Percentiles rank a stretch among this genome's conserved stretches.
Conservation (phyloP, 1,140 invertebrate genomes). For the Pemphigus obesinymphae region DNA sequence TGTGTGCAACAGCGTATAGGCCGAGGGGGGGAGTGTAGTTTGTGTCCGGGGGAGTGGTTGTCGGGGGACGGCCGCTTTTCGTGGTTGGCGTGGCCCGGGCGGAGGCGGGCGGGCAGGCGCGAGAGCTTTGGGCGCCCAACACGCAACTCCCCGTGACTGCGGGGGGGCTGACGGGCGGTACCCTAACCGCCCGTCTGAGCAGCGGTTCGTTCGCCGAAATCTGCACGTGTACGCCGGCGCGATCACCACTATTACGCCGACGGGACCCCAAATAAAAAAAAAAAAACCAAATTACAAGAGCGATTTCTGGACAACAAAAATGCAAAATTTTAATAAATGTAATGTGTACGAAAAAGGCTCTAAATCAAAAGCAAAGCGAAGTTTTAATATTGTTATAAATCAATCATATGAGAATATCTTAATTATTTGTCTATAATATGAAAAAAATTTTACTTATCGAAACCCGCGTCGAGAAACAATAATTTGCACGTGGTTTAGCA, state of each 20-base stretch:
- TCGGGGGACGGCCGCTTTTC: not conserved
- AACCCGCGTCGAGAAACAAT: no score
- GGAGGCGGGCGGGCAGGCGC: not conserved
- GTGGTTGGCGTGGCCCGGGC: not conserved
- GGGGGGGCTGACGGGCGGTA: conserved; percentile 8
- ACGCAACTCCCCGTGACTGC: not conserved
- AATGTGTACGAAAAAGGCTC: no score
- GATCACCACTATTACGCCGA: not conserved
- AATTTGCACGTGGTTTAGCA: no score
- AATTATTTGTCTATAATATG: no score
- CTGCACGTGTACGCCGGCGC: not conserved
- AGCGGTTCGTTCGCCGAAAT: not conserved
- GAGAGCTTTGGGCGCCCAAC: not conserved
- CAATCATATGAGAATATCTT: no score
- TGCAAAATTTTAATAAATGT: no score
- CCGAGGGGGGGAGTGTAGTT: not conserved
- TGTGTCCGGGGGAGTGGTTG: not conserved
- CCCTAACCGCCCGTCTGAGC: conserved; percentile 9
- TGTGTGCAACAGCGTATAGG: not conserved
- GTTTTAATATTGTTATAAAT: no score
- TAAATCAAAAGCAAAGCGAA: no score
- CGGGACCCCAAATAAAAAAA: not conserved
- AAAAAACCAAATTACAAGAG: no score
- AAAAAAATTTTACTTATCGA: no score
- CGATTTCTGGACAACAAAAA: no score